These are phyloP conservation scores for Embidobia sp. DNA, from an alignment of 2,888 invertebrate species.

Conservation along the genomic window DNA sequence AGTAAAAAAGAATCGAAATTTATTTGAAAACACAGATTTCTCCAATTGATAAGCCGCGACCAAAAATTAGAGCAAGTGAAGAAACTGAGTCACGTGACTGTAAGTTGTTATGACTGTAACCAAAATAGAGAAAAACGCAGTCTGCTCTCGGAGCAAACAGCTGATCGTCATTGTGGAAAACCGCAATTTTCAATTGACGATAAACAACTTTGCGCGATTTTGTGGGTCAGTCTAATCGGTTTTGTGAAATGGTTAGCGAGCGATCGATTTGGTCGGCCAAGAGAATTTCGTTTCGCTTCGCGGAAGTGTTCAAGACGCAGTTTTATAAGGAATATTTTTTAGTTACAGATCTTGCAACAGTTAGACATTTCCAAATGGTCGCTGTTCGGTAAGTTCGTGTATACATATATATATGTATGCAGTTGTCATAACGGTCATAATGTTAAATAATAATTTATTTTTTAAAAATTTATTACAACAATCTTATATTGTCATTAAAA, in stretches of 20 bases:
- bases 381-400: conserved; percentile 36
- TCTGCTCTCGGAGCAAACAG: conserved; percentile 23
- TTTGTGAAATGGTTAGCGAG: conserved; percentile 10
- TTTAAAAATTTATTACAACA: too few relatives aligned
- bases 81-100: too few relatives aligned
- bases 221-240: not conserved
- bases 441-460: too few relatives aligned
- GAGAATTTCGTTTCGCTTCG: not conserved
- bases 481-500: too few relatives aligned
- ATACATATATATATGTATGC: conserved; percentile 5
- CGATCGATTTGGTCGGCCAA: conserved; percentile 10
- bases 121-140: conserved; percentile 9
- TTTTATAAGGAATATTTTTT: conserved; percentile 35
- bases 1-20: too few relatives aligned
- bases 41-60: too few relatives aligned
- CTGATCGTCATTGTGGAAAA: conserved; percentile 34
- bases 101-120: too few relatives aligned
- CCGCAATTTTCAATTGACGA: conserved; percentile 9
- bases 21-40: too few relatives aligned
- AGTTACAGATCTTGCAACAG: conserved; percentile 33
- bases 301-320: conserved; percentile 1
- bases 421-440: too few relatives aligned
- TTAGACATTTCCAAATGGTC: conserved; percentile 49
- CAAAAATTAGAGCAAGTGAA: too few relatives aligned
- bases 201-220: not conserved